Conservation (phyloP, 2,113 vertebrate species). For the Probosciger aterrimus region DNA sequence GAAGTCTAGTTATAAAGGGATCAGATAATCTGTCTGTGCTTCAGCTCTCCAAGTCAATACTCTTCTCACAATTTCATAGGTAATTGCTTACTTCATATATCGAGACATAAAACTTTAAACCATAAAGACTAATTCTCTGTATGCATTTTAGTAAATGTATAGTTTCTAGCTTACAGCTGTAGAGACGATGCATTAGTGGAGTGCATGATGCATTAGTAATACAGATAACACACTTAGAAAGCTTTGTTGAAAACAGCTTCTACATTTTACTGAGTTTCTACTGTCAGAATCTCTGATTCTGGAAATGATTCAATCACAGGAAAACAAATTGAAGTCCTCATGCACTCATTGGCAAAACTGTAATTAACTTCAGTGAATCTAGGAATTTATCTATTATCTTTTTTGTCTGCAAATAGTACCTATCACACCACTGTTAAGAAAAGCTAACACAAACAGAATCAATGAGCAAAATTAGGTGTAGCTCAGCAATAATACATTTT, state of each 20-base stretch:
- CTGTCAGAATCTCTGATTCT: background rate
- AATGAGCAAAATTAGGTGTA: background rate
- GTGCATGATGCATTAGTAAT: background rate
- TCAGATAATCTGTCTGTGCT: background rate
- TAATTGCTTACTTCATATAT: background rate
- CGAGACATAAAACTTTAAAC: background rate
- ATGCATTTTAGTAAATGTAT: background rate
- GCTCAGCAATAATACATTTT: background rate
- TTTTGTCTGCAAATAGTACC: background rate
- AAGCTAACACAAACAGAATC: background rate
- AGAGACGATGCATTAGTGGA: background rate
- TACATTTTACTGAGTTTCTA: background rate
- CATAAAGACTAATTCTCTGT: background rate
- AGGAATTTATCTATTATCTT: background rate
- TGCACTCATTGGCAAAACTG: background rate
- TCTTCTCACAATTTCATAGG: accelerated
- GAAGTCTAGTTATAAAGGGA: background rate
- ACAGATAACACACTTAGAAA: background rate
- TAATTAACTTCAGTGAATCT: background rate
- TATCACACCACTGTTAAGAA: background rate
- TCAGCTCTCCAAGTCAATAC: background rate
- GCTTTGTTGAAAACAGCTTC: background rate
- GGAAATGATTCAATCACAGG: background rate
- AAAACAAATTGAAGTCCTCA: background rate
- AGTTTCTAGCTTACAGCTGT: background rate